phyloP scores from a whole-genome alignment of 2,113 vertebrate species.

The Podiceps cristatus region DNA sequence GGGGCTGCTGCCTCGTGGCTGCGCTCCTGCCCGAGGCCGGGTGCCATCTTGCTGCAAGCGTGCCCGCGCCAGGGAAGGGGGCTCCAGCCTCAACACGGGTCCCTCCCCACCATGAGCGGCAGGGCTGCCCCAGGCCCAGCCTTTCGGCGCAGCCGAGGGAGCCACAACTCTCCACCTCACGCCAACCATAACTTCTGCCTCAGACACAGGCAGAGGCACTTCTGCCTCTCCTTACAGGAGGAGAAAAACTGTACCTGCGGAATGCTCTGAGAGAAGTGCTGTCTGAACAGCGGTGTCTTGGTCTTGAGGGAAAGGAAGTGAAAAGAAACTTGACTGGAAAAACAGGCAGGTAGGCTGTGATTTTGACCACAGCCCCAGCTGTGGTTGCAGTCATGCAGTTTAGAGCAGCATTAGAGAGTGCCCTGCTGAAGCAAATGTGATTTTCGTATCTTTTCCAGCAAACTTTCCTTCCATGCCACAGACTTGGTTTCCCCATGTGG shows the following conservation, averaged over 20 bases:
- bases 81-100: rapidly evolving
- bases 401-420: not conserved
- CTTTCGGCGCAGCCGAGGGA: too few relatives aligned
- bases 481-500: rapidly evolving
- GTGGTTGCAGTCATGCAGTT: not conserved
- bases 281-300: rapidly evolving
- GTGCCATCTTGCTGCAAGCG: rapidly evolving
- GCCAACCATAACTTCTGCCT: rapidly evolving
- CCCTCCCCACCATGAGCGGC: rapidly evolving
- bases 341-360: not conserved
- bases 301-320: not conserved
- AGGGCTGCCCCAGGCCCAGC: not conserved
- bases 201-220: not conserved
- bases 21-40: rapidly evolving
- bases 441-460: rapidly evolving
- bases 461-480: not conserved
- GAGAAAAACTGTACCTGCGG: rapidly evolving
- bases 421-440: rapidly evolving
- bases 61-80: rapidly evolving
- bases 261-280: rapidly evolving
- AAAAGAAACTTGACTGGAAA: not conserved
- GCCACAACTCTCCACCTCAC: rapidly evolving
- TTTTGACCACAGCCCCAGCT: not conserved
- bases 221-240: not conserved
- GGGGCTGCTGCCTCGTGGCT: rapidly evolving